Percentiles rank a stretch among this genome's conserved stretches.
Evolutionary conservation across 2,888 invertebrate species (phyloP).

Genomic region (Amphipyra berbera): DNA sequence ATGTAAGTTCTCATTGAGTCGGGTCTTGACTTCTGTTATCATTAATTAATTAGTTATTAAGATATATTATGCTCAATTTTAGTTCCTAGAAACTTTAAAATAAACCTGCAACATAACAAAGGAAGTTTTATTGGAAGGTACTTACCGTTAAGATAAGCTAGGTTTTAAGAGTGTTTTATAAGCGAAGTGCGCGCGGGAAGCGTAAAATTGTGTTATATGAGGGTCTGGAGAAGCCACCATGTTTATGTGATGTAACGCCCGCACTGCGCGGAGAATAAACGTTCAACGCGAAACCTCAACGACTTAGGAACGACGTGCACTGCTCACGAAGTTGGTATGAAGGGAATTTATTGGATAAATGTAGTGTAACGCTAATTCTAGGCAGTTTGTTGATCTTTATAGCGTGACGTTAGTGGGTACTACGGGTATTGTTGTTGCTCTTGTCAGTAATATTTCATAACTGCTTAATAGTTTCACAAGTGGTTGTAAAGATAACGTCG

Average conservation of each 20-base stretch:
- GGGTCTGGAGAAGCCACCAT: conserved; percentile 54
- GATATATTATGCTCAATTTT: conserved; percentile 62
- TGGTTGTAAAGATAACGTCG: conserved; percentile 10
- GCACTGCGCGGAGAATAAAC: conserved; percentile 55
- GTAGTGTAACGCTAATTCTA: conserved; percentile 10
- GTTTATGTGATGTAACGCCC: conserved; percentile 60
- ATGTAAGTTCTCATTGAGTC: conserved; percentile 71
- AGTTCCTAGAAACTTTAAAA: conserved; percentile 61
- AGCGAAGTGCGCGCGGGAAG: conserved; percentile 34
- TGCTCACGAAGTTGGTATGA: conserved; percentile 1
- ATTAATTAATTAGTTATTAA: conserved; percentile 27
- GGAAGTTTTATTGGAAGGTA: conserved; percentile 53
- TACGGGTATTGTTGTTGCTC: conserved; percentile 7
- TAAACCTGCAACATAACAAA: conserved; percentile 50
- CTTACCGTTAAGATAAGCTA: conserved; percentile 33
- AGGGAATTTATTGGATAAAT: conserved; percentile 16
- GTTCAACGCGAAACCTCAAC: conserved; percentile 31
- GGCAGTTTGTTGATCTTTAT: conserved; percentile 9
- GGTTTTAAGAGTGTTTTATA: conserved; percentile 52
- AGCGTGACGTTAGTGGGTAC: background rate
- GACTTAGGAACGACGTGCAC: conserved; percentile 33
- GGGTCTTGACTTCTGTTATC: conserved; percentile 54
- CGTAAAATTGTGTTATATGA: conserved; percentile 61
- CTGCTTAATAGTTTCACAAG: conserved; percentile 20
- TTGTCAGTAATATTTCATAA: conserved; percentile 5